phyloP scores from a whole-genome alignment of 2,113 vertebrate genomes.

The Casuarius casuarius region DNA sequence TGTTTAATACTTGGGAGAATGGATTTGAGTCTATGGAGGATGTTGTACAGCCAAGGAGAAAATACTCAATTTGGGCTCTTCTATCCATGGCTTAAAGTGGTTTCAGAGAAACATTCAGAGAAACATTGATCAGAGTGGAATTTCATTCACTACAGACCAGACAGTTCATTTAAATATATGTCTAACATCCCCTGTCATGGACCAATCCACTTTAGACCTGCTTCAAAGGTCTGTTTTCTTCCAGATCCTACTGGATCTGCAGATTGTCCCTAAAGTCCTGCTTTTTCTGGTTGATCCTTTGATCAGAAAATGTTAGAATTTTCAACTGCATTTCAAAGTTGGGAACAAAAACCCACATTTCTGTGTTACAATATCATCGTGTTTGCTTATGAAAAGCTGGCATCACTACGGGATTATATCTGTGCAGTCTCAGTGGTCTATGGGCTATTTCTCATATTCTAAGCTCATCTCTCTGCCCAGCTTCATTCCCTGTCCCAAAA shows the following conservation, averaged over 20 bases:
- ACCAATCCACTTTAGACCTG: conserved; percentile 33
- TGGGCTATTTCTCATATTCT: background rate
- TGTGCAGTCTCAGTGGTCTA: background rate
- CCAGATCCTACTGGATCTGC: background rate
- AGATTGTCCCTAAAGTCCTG: background rate
- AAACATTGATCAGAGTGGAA: conserved; percentile 40
- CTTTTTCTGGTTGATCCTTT: conserved; percentile 2
- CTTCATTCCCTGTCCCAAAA: background rate
- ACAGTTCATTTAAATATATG: conserved; percentile 49
- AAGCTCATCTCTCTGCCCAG: background rate
- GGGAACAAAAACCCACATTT: background rate
- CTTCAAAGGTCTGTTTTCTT: conserved; percentile 45
- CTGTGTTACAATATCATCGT: background rate
- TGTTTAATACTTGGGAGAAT: conserved; percentile 58
- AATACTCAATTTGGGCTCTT: conserved; percentile 38
- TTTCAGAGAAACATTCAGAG: conserved; percentile 19
- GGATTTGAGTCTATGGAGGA: conserved; percentile 56
- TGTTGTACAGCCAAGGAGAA: conserved; percentile 40
- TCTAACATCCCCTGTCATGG: conserved; percentile 38
- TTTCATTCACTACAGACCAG: conserved; percentile 46
- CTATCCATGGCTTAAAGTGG: conserved; percentile 27
- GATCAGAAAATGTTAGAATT: conserved; percentile 28
- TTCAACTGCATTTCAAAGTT: background rate
- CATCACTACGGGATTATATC: background rate
- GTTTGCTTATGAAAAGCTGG: background rate